phyloP scores from a whole-genome alignment of 30 jellyfish, hydroid and myxozoan genomes.

The Sanderia malayensis region DNA sequence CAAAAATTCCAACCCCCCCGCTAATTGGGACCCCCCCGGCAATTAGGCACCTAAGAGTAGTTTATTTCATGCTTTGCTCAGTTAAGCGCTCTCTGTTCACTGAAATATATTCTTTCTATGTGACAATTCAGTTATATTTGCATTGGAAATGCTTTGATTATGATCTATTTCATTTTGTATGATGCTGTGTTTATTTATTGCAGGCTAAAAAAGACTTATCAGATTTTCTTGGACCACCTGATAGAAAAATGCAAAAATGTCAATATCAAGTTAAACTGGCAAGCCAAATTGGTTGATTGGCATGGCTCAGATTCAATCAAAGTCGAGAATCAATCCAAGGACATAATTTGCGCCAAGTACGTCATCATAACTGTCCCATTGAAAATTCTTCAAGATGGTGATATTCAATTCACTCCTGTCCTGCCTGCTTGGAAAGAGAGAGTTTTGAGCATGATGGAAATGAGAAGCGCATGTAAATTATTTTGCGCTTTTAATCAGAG shows the following conservation, averaged over 20 bases:
- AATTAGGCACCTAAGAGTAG: too few relatives aligned
- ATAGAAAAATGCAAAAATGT: conserved; percentile 16
- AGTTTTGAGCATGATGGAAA: conserved; percentile 31
- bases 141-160: too few relatives aligned
- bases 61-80: too few relatives aligned
- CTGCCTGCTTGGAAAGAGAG: conserved; percentile 4
- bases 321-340: conserved; percentile 8
- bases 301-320: background rate
- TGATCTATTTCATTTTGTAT: too few relatives aligned
- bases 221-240: conserved; percentile 7
- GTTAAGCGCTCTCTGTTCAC: too few relatives aligned
- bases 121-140: too few relatives aligned
- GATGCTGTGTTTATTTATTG: conserved; percentile 3
- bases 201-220: conserved; percentile 42
- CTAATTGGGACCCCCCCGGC: too few relatives aligned
- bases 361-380: conserved; percentile 49
- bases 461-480: conserved; percentile 60
- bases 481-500: conserved; percentile 34
- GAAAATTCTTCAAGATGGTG: conserved; percentile 40
- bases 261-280: conserved; percentile 32
- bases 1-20: too few relatives aligned
- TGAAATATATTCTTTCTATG: too few relatives aligned
- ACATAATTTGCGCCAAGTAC: background rate
- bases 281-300: conserved; percentile 37
- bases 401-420: conserved; percentile 33